A percentile compares a stretch with the other conserved stretches of the same genome.
These are phyloP conservation scores for Drosophila peninsularis DNA, from an alignment of 2,888 invertebrate genomes.

Conservation along the genomic window DNA sequence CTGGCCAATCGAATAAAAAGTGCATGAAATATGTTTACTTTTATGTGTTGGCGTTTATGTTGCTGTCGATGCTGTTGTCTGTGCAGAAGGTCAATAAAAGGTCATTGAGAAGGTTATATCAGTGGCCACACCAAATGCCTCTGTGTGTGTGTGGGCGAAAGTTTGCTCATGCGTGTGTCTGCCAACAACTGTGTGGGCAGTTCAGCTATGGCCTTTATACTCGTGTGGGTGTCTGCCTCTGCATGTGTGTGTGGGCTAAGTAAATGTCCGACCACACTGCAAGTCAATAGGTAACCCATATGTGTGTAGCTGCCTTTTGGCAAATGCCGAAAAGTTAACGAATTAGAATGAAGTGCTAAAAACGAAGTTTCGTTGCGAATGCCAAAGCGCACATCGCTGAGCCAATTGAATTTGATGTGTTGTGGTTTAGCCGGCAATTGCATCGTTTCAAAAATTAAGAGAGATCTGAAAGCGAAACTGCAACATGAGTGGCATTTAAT, in stretches of 20 bases:
- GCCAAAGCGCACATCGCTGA: constrained; percentile 7
- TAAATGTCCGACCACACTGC: constrained; percentile 38
- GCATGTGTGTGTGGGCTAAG: constrained; percentile 16
- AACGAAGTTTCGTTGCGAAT: constrained; percentile 10
- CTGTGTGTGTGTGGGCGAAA: constrained; percentile 3
- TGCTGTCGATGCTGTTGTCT: constrained; percentile 40
- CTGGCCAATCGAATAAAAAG: constrained; percentile 66
- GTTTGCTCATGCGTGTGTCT: constrained; percentile 35
- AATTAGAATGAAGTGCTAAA: constrained; percentile 68
- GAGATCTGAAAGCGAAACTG: neutral
- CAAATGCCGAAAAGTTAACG: constrained; percentile 61
- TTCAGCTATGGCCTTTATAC: constrained; percentile 6
- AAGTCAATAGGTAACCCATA: constrained; percentile 68
- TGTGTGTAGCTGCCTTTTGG: constrained; percentile 52
- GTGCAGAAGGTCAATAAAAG: constrained; percentile 68
- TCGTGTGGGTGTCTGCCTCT: constrained; percentile 1
- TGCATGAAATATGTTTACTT: constrained; percentile 72
- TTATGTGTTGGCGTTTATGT: constrained; percentile 71
- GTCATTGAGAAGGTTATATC: constrained; percentile 70
- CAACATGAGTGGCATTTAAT: neutral
- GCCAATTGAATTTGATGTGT: constrained; percentile 29
- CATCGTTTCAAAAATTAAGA: neutral
- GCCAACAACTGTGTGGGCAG: constrained; percentile 8
- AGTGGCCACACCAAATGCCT: constrained; percentile 31
- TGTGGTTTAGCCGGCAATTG: constrained; percentile 2